A percentile compares a stretch with the other conserved stretches of the same genome.
These are phyloP conservation scores for Quadroppia sp. DNA, from an alignment of 2,888 invertebrate genomes.

Conservation along the genomic window DNA sequence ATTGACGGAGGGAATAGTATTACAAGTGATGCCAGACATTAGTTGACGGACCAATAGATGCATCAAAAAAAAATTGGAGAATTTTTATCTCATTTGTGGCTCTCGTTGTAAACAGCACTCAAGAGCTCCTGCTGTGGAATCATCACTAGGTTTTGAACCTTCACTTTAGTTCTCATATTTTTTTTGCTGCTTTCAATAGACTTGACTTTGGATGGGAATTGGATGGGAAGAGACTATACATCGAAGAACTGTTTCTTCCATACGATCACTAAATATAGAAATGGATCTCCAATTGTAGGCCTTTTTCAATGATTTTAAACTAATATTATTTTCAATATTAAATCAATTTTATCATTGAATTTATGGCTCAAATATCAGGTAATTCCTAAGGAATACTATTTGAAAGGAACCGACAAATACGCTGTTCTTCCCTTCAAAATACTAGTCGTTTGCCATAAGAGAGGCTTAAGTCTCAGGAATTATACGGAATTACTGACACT, in stretches of 20 bases:
- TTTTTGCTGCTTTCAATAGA: too few relatives aligned
- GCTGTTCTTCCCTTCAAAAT: too few relatives aligned
- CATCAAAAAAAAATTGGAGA: neutral
- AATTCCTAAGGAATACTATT: neutral
- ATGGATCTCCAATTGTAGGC: neutral
- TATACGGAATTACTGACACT: neutral
- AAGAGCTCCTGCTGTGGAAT: constrained; percentile 1
- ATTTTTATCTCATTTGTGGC: constrained; percentile 22
- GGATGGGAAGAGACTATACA: neutral
- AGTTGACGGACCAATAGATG: neutral
- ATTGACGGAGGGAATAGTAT: neutral
- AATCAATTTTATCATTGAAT: too few relatives aligned
- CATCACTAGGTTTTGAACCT: neutral
- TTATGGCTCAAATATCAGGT: neutral
- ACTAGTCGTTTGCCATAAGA: too few relatives aligned
- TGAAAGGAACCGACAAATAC: neutral
- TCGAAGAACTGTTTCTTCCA: neutral
- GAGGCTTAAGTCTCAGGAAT: neutral
- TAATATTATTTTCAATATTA: neutral
- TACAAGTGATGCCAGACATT: constrained; percentile 14
- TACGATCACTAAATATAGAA: constrained; percentile 1
- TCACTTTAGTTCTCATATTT: neutral
- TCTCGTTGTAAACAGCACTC: neutral
- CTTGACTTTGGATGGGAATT: too few relatives aligned
- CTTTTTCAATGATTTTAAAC: neutral